Base-by-base conservation (phyloP, 2,888 invertebrate species). In the Zhuqinia jingwanae region DNA sequence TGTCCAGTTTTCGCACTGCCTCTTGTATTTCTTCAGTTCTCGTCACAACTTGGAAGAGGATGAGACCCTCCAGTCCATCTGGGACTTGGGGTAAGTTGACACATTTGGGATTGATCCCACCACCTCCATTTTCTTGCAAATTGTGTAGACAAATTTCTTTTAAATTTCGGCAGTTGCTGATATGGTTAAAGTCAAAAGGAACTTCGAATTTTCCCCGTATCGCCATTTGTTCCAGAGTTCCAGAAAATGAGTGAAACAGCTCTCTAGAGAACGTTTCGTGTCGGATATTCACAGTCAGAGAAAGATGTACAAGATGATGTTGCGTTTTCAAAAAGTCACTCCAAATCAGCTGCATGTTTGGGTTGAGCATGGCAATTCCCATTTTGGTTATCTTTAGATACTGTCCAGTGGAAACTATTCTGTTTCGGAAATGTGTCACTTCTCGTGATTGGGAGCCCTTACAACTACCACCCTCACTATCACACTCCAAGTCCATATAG, bases 81-180 rank as follows among this genome's bases (percentile, higher is more conserved):
- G 88, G 85, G 45, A 78, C 73, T 11, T 53, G 70, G 6, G 22
- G 27, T 36, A 88, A 25, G 42, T 88, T 88, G 22, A 88, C 27
- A 65, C 85, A 81, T 47, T 76, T 81, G 1, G 85, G 78, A 22
- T 10, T 45, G 25, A 81, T 58, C 20, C 88, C 85, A 1, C 81
- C 82, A 0, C 81, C 85, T 17, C 81, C 88, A 63, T 84, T 80
- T 3, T 85, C 85, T 25, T 81, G 77, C 17, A 88, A 47, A 42
- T 88, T 88, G 68, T 88, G 88, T 8, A 88, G 73, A 56, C 88
- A 88, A 50, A 88, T 83, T 45, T 88, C 88, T 30, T 88, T 88
- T 22, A 88, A 56, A 27, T 85, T 88, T 0, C 15, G 50, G 17
- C 88, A 88, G 36, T 73, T 78, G 20, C 65, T 17, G 0, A 88